phyloP scores from a whole-genome alignment of 30 jellyfish, hydroid and myxozoan genomes.

The Kudoa iwatai region DNA sequence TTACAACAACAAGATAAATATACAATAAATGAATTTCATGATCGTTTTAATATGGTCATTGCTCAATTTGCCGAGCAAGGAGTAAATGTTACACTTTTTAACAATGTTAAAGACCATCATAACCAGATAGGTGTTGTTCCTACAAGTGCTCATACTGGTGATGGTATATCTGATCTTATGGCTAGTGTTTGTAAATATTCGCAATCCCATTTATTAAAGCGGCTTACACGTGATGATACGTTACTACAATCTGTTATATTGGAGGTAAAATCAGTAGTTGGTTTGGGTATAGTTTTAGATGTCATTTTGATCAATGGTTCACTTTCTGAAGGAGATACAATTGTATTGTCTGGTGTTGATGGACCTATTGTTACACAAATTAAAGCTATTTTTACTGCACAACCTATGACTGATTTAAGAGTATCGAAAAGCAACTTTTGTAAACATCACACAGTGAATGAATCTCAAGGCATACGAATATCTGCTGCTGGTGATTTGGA shows the following conservation, averaged over 20 bases:
- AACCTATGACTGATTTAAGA: constrained; percentile 61
- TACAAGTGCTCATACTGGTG: constrained; percentile 84
- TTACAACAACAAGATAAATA: not conserved
- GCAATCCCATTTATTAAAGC: constrained; percentile 34
- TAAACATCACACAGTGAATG: constrained; percentile 24
- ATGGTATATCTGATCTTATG: constrained; percentile 92
- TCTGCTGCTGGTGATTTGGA: constrained; percentile 38
- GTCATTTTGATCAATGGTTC: constrained; percentile 54
- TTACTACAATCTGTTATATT: constrained; percentile 34
- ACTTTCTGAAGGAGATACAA: constrained; percentile 58
- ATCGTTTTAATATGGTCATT: too few relatives aligned
- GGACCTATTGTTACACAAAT: constrained; percentile 83
- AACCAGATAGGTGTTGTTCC: constrained; percentile 42
- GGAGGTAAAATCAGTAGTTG: constrained; percentile 87
- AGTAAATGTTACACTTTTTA: constrained; percentile 28
- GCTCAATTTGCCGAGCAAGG: constrained; percentile 13
- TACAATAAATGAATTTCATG: not conserved
- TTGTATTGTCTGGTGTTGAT: constrained; percentile 54
- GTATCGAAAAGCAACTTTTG: constrained; percentile 40
- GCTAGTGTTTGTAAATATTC: constrained; percentile 25
- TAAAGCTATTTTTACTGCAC: constrained; percentile 63
- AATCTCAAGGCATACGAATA: constrained; percentile 58
- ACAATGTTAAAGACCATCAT: constrained; percentile 21
- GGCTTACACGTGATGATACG: constrained; percentile 18
- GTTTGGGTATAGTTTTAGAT: constrained; percentile 60